Percentiles rank a stretch among this genome's conserved stretches.
phyloP scores from a whole-genome alignment of 2,797 vertebrate genomes.

The Falco novaeseelandiae region DNA sequence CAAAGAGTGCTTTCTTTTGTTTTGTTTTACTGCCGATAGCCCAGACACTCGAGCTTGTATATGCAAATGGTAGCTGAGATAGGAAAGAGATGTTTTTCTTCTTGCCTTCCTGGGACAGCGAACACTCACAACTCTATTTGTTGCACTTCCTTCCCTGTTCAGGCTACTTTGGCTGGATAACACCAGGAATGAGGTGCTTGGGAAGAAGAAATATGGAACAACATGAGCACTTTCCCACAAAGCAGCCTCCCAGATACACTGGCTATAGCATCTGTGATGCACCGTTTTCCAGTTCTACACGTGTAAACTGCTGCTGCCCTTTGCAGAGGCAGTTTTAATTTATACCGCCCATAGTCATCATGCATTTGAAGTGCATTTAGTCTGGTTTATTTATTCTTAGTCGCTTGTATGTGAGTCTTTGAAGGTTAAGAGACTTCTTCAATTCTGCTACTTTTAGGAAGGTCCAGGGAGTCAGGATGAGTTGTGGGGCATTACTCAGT shows the following conservation, averaged over 20 bases:
- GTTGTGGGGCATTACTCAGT: neutral
- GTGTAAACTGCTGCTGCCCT: neutral
- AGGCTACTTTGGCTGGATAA: rapidly evolving
- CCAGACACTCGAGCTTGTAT: rapidly evolving
- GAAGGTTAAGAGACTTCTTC: neutral
- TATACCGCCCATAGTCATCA: neutral
- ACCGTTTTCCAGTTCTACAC: neutral
- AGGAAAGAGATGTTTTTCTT: neutral
- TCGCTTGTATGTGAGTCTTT: neutral
- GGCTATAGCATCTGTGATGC: neutral
- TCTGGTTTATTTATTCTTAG: neutral
- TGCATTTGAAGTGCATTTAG: neutral
- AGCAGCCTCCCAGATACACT: neutral
- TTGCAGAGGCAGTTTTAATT: neutral
- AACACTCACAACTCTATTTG: neutral
- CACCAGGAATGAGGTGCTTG: neutral
- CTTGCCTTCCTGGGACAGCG: neutral
- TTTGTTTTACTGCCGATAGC: neutral
- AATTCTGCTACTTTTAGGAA: neutral
- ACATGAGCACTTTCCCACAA: rapidly evolving
- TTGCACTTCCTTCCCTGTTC: neutral
- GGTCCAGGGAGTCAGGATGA: neutral
- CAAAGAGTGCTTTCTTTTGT: neutral
- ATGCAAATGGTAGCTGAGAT: neutral
- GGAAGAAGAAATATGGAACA: neutral